A percentile compares a stretch with the other conserved stretches of the same genome.
These are phyloP conservation scores for Nymphicus hollandicus DNA, from an alignment of 2,113 vertebrate species.

Conservation along the genomic window DNA sequence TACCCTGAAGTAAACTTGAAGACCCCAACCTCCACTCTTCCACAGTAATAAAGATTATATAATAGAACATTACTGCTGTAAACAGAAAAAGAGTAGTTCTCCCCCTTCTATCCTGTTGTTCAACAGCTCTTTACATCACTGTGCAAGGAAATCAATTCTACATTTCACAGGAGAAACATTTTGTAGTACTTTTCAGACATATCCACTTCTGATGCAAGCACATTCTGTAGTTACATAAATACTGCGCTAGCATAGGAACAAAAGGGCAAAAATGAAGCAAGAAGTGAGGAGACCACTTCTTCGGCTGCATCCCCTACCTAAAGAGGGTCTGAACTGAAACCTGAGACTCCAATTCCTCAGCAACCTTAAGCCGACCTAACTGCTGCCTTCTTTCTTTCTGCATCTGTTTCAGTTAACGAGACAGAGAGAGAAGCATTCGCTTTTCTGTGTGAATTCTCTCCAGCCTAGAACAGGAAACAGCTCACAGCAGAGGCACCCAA, in stretches of 20 bases:
- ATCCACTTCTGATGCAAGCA: neutral
- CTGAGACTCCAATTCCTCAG: neutral
- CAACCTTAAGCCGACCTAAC: neutral
- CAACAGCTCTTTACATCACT: neutral
- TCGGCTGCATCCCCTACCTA: neutral
- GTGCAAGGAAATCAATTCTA: neutral
- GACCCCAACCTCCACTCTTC: neutral
- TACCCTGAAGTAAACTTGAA: neutral
- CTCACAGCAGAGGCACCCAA: neutral
- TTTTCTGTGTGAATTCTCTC: neutral
- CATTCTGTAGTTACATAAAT: neutral
- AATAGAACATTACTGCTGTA: neutral
- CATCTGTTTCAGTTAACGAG: neutral
- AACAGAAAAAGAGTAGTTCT: neutral
- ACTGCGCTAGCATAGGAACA: neutral
- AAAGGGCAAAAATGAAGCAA: neutral
- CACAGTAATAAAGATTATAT: fast-evolving
- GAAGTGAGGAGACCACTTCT: neutral
- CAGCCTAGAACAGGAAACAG: neutral
- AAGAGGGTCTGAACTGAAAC: neutral
- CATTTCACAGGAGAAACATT: neutral
- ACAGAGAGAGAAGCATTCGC: neutral
- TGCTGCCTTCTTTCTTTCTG: neutral
- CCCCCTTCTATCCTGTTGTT: neutral
- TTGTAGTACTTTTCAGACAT: neutral